Evolutionary conservation across 2,113 vertebrate genomes (phyloP).

Genomic region (Thryonomys swinderianus): DNA sequence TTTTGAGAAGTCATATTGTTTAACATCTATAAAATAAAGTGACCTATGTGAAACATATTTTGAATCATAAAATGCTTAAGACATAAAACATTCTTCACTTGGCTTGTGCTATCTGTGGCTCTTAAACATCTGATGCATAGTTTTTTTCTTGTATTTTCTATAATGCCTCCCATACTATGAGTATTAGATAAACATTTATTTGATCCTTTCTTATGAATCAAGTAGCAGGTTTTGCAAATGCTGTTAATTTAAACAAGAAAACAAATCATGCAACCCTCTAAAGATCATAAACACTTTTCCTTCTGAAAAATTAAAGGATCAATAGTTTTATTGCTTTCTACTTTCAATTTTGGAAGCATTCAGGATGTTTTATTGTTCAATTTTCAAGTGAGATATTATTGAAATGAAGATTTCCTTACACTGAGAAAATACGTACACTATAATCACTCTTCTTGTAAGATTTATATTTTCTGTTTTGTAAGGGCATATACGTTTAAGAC

Average conservation of each 20-base stretch:
- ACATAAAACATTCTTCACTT: neutral
- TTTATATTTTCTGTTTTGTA: slow-evolving; percentile 28
- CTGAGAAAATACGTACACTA: neutral
- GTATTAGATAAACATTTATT: neutral
- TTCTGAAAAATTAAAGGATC: neutral
- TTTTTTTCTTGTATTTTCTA: neutral
- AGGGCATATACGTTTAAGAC: neutral
- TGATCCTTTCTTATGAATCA: slow-evolving; percentile 1
- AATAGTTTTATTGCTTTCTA: neutral
- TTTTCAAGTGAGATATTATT: neutral
- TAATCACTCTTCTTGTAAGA: neutral
- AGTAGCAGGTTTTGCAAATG: neutral
- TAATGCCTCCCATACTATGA: neutral
- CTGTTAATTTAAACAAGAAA: neutral
- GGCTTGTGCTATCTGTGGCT: too few relatives aligned
- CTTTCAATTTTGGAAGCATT: slow-evolving; percentile 7
- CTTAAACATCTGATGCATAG: neutral
- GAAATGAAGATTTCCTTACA: neutral
- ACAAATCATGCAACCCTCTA: neutral
- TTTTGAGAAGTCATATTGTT: slow-evolving; percentile 3
- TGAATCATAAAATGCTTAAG: neutral
- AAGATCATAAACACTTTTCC: neutral
- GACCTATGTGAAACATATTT: neutral
- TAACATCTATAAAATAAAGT: slow-evolving; percentile 18
- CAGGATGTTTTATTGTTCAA: neutral